Base-by-base conservation (phyloP, 2,888 invertebrate species). In the Esperia sulphurella region DNA sequence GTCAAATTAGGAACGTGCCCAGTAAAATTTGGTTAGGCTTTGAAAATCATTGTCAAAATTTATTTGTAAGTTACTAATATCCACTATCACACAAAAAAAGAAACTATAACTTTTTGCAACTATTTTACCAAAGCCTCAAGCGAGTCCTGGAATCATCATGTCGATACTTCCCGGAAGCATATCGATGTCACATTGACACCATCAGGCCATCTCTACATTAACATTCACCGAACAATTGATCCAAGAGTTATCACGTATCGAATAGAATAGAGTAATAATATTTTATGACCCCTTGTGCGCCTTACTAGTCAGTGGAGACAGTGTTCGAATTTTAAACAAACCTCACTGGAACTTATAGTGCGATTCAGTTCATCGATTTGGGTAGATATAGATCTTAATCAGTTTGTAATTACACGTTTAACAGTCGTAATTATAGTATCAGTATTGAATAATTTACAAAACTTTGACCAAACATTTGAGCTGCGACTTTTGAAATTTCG, bases 241-340 rank as follows among this genome's bases (percentile, higher is more conserved):
- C 78, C 80, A 75, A 79, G 82, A 83, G 79, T 83, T 79, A 85
- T 83, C 87, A 89, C 89, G 89, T 89, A 85, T 76, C 77, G 81
- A 86, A 89, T 86, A 88, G 86, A 89, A 89, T 89, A 82, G 88
- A 86, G 72, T 77, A 72, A 84, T 89, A 83, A 89, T 85, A 81
- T 87, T 89, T 89, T 82, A 89, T 78, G 79, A 87, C 75, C 89
- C 79, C 87, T 89, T 89, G 89, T 89, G 71, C 80, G 78, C 88
- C 88, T 78, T 89, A 87, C 85, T 71, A 59, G 87, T 74, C 66
- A 71, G 63, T 48, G 61, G 65, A 64, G 67, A 71, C 79, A 75
- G 70, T 77, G 79, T 75, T 82, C 86, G 87, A 84, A 87, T 85
- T 83, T 83, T 82, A 85, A 88, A 83, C 74, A 68, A 76, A 73